Base-by-base conservation (phyloP, 2,888 invertebrate genomes). In the Ceraclea dissimilis region DNA sequence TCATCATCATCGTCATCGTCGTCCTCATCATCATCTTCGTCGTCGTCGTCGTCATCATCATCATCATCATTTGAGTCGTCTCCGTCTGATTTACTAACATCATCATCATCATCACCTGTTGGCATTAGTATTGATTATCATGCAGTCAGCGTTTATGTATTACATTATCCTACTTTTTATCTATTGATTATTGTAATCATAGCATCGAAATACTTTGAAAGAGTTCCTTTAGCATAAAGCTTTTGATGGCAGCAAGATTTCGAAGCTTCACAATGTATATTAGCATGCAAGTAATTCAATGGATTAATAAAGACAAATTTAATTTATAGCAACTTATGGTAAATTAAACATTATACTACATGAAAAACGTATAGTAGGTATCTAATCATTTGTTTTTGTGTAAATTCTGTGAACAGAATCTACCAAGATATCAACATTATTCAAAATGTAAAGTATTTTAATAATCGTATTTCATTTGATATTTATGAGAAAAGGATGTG, bases 121-220 rank as follows among this genome's bases (percentile, higher is more conserved):
- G 72, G 80, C 79, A 72, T 80, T 78, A 71, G 80, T 78, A 72
- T 79, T 76, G 71, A 78, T 39, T 39, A 39, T 78, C 78, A 78
- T 78, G 78, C 78, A 78, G 76, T 59, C 54, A 59, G 58, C 54
- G 47, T 39, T 39, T 39, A 39, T 5, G 4, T n/a, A 39, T 39
- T 5, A 39, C 13, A 39, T 13, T 39, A 8, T 31, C 16, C 13
- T 39, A 39, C 16, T 31, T 31, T 31, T 31, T 31, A n/a, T 39
- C 16, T 39, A 26, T 26, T 26, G 26, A 26, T 26, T 26, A 26
- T 26, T 26, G 10, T 26, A 6, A 26, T 26, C 26, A 26, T 26
- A 26, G 26, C 26, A 26, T 26, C 26, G 26, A 10, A 26, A 26
- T 4, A 26, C 26, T 26, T 26, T 26, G 26, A 26, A 10, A 26